Conservation (phyloP, 2,113 vertebrate species). For the Nymphicus hollandicus region DNA sequence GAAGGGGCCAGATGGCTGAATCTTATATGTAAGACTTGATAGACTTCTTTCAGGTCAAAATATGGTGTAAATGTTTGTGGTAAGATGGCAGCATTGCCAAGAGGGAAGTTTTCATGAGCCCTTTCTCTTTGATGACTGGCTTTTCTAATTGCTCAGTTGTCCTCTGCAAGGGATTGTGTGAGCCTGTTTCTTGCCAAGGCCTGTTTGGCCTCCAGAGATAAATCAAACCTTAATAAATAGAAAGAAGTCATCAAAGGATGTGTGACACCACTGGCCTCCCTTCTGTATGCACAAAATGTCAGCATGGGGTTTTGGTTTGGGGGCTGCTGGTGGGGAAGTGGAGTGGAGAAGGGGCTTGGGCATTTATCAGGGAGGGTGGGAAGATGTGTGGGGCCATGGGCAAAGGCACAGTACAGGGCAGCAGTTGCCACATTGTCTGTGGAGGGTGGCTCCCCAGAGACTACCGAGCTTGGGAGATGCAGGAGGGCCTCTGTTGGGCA, state of each 20-base stretch:
- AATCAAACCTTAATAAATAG: background rate
- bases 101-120: background rate
- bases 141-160: background rate
- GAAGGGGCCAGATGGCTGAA: background rate
- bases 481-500: background rate
- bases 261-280: background rate
- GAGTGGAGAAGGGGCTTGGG: background rate
- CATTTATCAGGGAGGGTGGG: background rate
- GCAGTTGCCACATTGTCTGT: background rate
- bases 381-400: rapidly evolving
- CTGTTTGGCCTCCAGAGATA: background rate
- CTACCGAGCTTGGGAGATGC: rapidly evolving
- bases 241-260: background rate
- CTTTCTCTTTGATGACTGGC: background rate
- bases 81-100: background rate
- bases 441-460: background rate
- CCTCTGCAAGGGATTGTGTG: background rate
- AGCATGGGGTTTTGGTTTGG: rapidly evolving
- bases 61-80: background rate
- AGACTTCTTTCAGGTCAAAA: background rate
- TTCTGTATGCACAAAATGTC: background rate
- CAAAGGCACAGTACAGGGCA: no score
- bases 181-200: background rate
- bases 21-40: background rate
- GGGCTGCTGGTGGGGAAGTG: background rate